These are phyloP conservation scores for Ceratotherium simum DNA, from an alignment of 2,113 vertebrate species.

Conservation along the genomic window DNA sequence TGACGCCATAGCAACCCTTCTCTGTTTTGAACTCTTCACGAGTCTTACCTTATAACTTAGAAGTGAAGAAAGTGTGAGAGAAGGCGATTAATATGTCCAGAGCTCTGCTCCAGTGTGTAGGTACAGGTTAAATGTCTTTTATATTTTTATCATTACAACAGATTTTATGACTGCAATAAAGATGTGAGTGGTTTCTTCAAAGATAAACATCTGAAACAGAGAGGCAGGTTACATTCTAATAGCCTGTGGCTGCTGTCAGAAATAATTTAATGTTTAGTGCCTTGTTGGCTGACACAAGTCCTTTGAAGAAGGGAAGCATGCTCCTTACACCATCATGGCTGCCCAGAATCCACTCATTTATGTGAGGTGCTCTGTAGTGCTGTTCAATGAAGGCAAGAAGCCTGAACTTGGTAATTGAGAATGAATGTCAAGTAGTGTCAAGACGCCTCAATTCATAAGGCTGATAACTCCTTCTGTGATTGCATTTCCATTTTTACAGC, in stretches of 20 bases:
- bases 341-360: constrained; percentile 80
- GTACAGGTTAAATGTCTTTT: constrained; percentile 84
- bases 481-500: constrained; percentile 85
- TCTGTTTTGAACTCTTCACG: constrained; percentile 47
- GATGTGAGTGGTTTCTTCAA: constrained; percentile 87
- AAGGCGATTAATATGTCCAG: constrained; percentile 53
- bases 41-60: constrained; percentile 36
- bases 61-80: constrained; percentile 59
- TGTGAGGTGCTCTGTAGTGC: constrained; percentile 80
- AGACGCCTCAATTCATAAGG: constrained; percentile 82
- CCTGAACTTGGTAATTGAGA: constrained; percentile 84
- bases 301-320: constrained; percentile 72
- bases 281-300: constrained; percentile 72
- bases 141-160: constrained; percentile 84
- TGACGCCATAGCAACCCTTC: not conserved
- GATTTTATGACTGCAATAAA: constrained; percentile 91
- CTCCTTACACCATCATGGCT: constrained; percentile 56
- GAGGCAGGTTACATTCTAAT: constrained; percentile 85
- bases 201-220: constrained; percentile 89
- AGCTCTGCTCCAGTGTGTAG: constrained; percentile 51
- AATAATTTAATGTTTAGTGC: constrained; percentile 85
- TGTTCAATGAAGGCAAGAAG: constrained; percentile 79
- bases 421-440: constrained; percentile 87
- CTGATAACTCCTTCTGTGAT: constrained; percentile 80
- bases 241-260: constrained; percentile 87